Base-by-base conservation (phyloP, 2,797 vertebrate genomes). In the Cygnus olor region DNA sequence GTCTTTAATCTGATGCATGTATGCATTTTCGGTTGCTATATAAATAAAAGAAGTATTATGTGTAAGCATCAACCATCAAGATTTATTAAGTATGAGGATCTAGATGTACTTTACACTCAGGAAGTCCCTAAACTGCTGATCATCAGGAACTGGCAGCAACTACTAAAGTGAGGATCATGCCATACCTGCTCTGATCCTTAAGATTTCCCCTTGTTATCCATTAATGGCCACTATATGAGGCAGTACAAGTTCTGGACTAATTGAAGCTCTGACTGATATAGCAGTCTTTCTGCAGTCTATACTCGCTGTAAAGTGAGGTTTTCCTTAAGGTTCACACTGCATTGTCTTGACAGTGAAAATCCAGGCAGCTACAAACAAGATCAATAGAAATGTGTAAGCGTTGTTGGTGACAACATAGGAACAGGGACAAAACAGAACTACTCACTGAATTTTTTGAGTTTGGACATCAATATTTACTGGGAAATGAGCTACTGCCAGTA, bases 331-430 rank as follows among this genome's bases (percentile, higher is more conserved):
- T 86, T 95, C 73, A 34, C 61, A 20, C 70, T 89, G 19, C 73
- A 27, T 94, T 92, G 79, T 89, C 69, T 91, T 91, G 88, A 65
- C 89, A 93, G 80, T 79, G 85, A 91, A 95, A 95, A 76, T 69
- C 77, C 65, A 84, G 93, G 89, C 91, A 96, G 72, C 85, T 85
- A 54, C 93, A 93, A 96, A 88, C 57, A 92, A 95, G 95, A 96
- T 96, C 90, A 96, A 88, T 93, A 94, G 88, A 94, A 88, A 88
- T 73, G 70, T 94, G 63, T 89, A 90, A 86, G 83, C 34, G 60
- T 74, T 76, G 77, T 56, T 88, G 88, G 83, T 94, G 88, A 90
- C 85, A 94, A 88, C 73, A 24, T 24, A 81, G 42, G 47, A 86
- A 36, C 63, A 74, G 45, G 77, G 85, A 76, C 77, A 90, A 88